Base-by-base conservation (phyloP, 1,140 invertebrate genomes). In the Oryctes rhinoceros region DNA sequence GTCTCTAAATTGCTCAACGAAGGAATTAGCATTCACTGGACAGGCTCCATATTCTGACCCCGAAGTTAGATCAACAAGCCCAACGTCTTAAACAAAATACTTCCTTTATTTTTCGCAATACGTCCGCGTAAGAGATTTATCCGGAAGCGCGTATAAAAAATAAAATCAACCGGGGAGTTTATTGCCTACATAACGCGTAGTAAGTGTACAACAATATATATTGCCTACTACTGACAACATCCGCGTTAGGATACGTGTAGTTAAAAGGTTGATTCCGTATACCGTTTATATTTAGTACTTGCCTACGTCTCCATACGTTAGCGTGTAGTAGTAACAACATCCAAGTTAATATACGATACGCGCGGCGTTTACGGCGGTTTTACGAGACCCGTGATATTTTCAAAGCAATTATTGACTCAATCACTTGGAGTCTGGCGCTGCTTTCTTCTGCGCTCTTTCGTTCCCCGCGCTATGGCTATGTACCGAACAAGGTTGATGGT, bases 391-490 rank as follows among this genome's bases (percentile, higher is more conserved):
- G 65, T 71, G 35, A 71, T 71, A 71, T 71, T 71, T 71, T 71
- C 65, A 71, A 71, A 37, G 65, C 65, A 71, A 71, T 71, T 71
- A 71, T 71, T 71, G 65, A 71, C 65, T 71, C 65, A 71, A 71
- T 71, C 65, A 71, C 65, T 71, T 71, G 65, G 9, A 71, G 35
- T 37, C 24, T 71, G 18, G 20, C 7, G 65, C 13, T 35, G 18
- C 20, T 71, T 71, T 71, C 35, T 35, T 71, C 13, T 35, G 3
- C 20, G 30, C 35, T 71, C 35, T 35, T 71, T 18, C 53, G 35
- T 9, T 24, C 65, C 35, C 18, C 24, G 18, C 65, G 65, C 53
- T 4, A n/a, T 4, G n/a, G 53, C 49, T 53, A 30, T 44, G 39
- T 44, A 44, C 39, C 39, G 9, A 44, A 44, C 39, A 10, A 44